Evolutionary conservation across 2,888 invertebrate genomes (phyloP).

Genomic region (Leptopilina drosophilae): DNA sequence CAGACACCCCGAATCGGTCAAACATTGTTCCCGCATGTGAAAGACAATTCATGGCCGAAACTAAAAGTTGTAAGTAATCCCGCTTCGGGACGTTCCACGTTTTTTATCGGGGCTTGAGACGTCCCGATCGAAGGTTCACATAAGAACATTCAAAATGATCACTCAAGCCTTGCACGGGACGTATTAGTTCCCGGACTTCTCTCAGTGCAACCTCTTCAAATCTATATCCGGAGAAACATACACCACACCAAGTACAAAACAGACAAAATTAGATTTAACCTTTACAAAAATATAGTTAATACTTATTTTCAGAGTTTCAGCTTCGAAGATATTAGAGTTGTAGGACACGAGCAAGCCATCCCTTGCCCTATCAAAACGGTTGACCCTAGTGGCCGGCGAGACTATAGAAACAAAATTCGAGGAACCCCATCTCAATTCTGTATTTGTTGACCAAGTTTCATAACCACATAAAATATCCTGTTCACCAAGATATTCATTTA

Average conservation of each 20-base stretch:
- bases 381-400: not conserved
- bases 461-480: not conserved
- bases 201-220: too few relatives aligned
- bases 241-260: not conserved
- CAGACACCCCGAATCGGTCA: too few relatives aligned
- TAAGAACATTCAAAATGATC: too few relatives aligned
- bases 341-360: not conserved
- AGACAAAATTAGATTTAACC: not conserved
- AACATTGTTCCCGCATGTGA: too few relatives aligned
- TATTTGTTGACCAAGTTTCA: too few relatives aligned
- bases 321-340: not conserved
- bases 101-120: too few relatives aligned
- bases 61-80: too few relatives aligned
- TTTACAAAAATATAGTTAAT: not conserved
- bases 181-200: too few relatives aligned
- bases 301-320: not conserved
- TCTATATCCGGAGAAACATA: not conserved
- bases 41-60: too few relatives aligned
- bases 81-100: too few relatives aligned
- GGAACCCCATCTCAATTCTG: not conserved
- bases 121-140: too few relatives aligned
- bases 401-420: not conserved
- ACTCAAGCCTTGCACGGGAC: too few relatives aligned
- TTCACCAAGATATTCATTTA: not conserved
- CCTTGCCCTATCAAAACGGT: constrained; percentile 3